Conservation (phyloP, 2,113 vertebrate genomes). For the Bothrops jararaca region DNA sequence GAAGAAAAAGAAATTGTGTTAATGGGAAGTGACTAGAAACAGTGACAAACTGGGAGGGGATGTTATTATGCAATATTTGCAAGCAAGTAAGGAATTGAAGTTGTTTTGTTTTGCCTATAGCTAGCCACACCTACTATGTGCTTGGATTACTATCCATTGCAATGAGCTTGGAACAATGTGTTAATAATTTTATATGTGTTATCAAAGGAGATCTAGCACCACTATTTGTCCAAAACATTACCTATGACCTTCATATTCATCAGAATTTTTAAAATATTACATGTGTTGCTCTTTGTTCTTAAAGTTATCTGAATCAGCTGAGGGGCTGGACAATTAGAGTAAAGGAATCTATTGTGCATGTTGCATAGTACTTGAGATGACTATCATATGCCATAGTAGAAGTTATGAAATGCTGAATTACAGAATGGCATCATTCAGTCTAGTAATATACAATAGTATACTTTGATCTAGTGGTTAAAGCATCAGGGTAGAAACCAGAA, state of each 20-base stretch:
- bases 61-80: neutral
- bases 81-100: neutral
- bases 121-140: neutral
- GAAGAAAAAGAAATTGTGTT: neutral
- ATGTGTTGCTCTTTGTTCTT: neutral
- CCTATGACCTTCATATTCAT: neutral
- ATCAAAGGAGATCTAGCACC: neutral
- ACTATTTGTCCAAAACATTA: neutral
- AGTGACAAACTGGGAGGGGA: neutral
- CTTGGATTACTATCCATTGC: neutral
- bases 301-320: neutral
- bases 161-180: neutral
- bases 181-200: neutral
- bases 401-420: neutral
- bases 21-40: neutral
- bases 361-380: neutral
- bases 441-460: neutral
- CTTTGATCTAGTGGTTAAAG: neutral
- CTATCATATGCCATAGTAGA: neutral
- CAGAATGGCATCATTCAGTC: neutral
- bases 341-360: neutral
- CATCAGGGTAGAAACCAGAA: neutral
- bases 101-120: neutral
- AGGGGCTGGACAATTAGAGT: neutral
- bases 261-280: neutral